Evolutionary conservation across 2,888 invertebrate species (phyloP), one percentile per base, ranked within the genome.

Genomic region (Drosophila vallismaia): DNA sequence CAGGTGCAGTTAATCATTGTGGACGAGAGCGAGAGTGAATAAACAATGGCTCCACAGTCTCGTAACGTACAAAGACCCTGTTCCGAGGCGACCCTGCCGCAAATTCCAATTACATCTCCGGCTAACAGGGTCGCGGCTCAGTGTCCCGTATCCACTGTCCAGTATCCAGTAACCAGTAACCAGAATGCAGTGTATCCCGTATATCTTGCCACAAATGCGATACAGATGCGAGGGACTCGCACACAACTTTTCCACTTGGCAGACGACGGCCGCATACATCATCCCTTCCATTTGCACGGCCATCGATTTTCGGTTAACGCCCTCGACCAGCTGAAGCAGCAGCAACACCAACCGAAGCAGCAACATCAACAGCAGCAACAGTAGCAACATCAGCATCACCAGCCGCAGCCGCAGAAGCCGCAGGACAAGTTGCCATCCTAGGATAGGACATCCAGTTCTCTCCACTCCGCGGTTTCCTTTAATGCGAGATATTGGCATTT

Each of bases 231-330:
- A 55, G 50, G 36, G 19, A 58, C 63, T 50, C 33, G 71, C 69
- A 49, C 63, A 74, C 63, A 74, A 66, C 74, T 72, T 62, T 77
- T 79, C 72, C 71, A 75, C 79, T 69, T 74, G 91, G 90, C 81
- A 74, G 76, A 53, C 70, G 66, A 77, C 50, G 78, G 87, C 51
- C 79, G 74, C 59, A 73, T 91, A 72, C 88, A 89, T 85, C 92
- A 91, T 88, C 90, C 92, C 56, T 89, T 90, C 72, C 92, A 92
- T 85, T 82, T 91, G 71, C 91, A 89, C 78, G 89, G 89, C 31
- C 79, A 90, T 83, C 82, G 84, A 68, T 91, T 92, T 75, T 85
- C 89, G 84, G 89, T 92, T 54, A 88, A 86, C 62, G 84, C 79
- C 53, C 75, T 87, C 70, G 87, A 87, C 38, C 79, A 79, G 58